These are phyloP conservation scores for Strigops habroptila DNA, from an alignment of 2,113 vertebrate genomes.

Conservation along the genomic window DNA sequence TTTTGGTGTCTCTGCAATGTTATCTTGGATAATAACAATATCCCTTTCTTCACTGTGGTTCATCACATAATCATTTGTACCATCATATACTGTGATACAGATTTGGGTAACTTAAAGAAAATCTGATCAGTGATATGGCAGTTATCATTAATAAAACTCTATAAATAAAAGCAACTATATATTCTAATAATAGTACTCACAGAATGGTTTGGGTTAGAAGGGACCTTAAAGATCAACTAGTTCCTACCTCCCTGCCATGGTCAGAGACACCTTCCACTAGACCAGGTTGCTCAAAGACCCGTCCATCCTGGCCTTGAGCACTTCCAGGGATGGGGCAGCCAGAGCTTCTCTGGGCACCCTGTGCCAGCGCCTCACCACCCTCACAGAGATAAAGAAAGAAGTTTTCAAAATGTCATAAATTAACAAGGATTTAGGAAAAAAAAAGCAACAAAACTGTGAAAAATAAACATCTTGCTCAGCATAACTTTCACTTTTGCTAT, in stretches of 20 bases:
- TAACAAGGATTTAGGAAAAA: background rate
- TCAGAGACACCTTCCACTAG: background rate
- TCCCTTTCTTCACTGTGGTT: background rate
- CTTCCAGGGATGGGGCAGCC: background rate
- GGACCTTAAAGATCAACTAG: background rate
- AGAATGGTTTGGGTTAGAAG: background rate
- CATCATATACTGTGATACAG: accelerated
- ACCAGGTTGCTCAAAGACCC: background rate
- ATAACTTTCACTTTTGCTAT: background rate
- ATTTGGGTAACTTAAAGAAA: background rate
- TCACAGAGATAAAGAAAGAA: background rate
- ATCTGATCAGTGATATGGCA: background rate
- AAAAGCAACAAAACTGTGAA: background rate
- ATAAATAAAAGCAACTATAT: background rate
- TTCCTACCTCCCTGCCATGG: background rate
- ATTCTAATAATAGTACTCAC: background rate
- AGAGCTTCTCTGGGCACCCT: background rate
- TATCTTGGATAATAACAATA: background rate
- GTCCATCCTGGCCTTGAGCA: background rate
- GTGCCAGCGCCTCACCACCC: background rate
- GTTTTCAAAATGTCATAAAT: background rate
- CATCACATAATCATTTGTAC: background rate
- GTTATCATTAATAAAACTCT: background rate
- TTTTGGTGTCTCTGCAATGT: background rate
- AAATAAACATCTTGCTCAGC: background rate